A percentile compares a stretch with the other conserved stretches of the same genome.
These are phyloP conservation scores for Rhopalosiphum maidis DNA, from an alignment of 1,140 invertebrate species.

Conservation along the genomic window DNA sequence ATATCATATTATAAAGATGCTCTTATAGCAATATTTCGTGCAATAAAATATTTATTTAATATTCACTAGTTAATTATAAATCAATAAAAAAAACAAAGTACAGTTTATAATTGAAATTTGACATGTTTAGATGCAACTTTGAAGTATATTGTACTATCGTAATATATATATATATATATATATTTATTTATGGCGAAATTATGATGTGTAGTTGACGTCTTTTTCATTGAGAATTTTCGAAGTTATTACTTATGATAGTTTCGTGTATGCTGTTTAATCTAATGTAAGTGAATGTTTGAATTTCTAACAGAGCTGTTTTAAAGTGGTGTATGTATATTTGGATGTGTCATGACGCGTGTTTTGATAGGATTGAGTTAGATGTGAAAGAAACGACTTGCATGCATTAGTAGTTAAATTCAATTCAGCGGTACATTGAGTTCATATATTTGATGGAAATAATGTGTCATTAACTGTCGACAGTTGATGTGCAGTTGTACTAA, in stretches of 20 bases:
- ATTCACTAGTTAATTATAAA: background rate
- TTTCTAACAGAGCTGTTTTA: conserved; percentile 3
- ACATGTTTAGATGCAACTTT: background rate
- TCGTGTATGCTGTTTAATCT: background rate
- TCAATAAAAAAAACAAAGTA: background rate
- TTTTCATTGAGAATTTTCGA: no score
- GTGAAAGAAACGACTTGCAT: background rate
- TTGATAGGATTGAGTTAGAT: no score
- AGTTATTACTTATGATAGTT: no score
- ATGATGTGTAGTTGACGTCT: background rate
- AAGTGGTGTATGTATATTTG: conserved; percentile 12
- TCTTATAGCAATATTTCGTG: background rate
- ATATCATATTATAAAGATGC: no score
- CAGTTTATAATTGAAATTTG: background rate
- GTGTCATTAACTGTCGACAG: background rate
- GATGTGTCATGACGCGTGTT: no score
- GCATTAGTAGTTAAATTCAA: conserved; percentile 33
- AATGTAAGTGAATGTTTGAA: background rate
- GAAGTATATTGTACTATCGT: background rate
- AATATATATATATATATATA: background rate
- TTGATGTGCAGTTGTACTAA: no score
- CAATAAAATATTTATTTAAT: background rate
- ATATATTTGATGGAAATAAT: conserved; percentile 33
- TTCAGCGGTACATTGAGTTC: background rate
- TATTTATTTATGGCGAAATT: background rate